Conservation (phyloP, 2,888 invertebrate genomes). For the Lathronympha strigana region DNA sequence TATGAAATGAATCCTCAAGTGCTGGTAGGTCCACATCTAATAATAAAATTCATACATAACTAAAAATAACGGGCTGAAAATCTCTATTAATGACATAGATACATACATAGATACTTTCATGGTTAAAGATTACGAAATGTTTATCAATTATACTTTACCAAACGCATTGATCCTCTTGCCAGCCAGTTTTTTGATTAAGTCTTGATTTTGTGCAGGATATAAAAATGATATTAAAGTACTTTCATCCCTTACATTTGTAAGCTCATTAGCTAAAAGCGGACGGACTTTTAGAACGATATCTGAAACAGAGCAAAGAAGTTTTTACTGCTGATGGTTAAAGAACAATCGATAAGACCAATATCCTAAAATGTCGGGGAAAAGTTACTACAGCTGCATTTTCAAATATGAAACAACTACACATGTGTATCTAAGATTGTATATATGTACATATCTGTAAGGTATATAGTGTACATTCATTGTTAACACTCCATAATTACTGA, state of each 20-base stretch:
- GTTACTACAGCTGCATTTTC: no score
- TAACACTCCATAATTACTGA: slow-evolving; percentile 4
- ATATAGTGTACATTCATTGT: not conserved
- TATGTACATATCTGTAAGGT: not conserved
- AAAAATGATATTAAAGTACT: slow-evolving; percentile 92
- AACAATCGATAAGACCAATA: not conserved
- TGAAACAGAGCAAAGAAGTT: slow-evolving; percentile 62
- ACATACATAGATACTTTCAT: no score
- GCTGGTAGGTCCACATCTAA: no score
- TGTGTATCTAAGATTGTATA: not conserved
- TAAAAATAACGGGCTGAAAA: no score
- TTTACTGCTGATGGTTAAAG: not conserved
- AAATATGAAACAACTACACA: not conserved
- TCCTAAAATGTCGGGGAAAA: not conserved
- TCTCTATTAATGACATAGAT: no score
- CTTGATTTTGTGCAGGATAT: slow-evolving; percentile 92
- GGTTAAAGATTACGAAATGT: no score
- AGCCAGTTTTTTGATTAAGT: slow-evolving; percentile 88
- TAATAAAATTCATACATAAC: no score
- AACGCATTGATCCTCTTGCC: slow-evolving; percentile 90
- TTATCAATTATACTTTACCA: slow-evolving; percentile 86
- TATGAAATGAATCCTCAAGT: no score
- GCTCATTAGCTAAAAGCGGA: slow-evolving; percentile 87
- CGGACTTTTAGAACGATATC: slow-evolving; percentile 93
- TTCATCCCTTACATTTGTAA: slow-evolving; percentile 86